Evolutionary conservation across 2,888 invertebrate genomes (phyloP).

Genomic region (Conus canariensis): DNA sequence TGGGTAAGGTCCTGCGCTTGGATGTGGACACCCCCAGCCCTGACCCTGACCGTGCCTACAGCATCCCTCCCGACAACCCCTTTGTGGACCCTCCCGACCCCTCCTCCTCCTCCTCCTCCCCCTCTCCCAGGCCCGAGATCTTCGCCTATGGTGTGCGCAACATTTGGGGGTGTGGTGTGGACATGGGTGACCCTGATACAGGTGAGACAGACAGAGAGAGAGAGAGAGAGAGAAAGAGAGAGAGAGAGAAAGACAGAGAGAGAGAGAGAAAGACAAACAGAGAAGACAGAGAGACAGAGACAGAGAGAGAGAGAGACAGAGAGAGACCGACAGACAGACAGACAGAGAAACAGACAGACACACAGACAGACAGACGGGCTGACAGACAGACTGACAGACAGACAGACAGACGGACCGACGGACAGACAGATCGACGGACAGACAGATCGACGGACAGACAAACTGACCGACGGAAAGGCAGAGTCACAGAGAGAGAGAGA

Average conservation of each 20-base stretch:
- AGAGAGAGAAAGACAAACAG: background rate
- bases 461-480: no score
- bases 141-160: constrained; percentile 76
- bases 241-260: no score
- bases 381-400: no score
- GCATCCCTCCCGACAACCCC: constrained; percentile 75
- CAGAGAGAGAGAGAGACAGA: fast-evolving
- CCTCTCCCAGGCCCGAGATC: constrained; percentile 65
- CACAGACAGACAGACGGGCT: no score
- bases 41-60: constrained; percentile 54
- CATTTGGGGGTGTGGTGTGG: constrained; percentile 76
- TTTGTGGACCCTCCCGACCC: constrained; percentile 57
- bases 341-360: no score
- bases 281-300: fast-evolving
- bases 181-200: constrained; percentile 67
- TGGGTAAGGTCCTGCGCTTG: constrained; percentile 74
- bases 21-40: constrained; percentile 65
- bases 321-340: no score
- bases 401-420: no score
- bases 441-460: no score
- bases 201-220: constrained; percentile 48
- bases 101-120: no score
- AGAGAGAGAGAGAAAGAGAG: no score
- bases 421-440: no score
- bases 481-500: fast-evolving